Evolutionary conservation across 2,797 vertebrate species (phyloP).

Genomic region (Cryptoprocta ferox): DNA sequence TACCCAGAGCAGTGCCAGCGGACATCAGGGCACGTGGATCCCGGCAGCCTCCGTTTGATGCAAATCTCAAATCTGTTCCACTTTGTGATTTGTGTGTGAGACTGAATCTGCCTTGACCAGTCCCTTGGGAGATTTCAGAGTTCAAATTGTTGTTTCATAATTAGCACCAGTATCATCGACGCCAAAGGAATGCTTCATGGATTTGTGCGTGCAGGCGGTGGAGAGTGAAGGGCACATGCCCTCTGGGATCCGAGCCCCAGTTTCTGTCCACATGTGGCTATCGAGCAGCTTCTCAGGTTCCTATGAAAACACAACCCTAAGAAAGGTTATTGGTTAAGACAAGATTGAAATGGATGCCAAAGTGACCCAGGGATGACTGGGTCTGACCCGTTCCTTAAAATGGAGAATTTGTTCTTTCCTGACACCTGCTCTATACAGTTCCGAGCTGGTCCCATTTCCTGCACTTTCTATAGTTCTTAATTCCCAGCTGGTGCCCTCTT

Average conservation of each 20-base stretch:
- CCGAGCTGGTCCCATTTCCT: neutral
- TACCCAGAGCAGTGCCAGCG: neutral
- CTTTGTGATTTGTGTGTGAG: slow-evolving; percentile 66
- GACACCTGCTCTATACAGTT: neutral
- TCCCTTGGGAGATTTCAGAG: slow-evolving; percentile 50
- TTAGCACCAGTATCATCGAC: slow-evolving; percentile 50
- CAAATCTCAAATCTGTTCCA: neutral
- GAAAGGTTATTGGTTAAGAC: slow-evolving; percentile 15
- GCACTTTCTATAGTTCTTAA: neutral
- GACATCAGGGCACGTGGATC: neutral
- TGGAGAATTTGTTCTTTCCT: neutral
- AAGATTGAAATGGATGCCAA: slow-evolving; percentile 6
- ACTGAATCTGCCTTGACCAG: slow-evolving; percentile 34
- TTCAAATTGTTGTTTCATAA: slow-evolving; percentile 70
- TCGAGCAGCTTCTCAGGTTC: neutral
- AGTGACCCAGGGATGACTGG: neutral
- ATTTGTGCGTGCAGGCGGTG: neutral
- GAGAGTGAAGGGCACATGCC: neutral
- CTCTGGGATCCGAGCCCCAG: neutral
- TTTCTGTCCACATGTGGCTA: rapidly evolving
- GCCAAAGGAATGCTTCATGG: neutral
- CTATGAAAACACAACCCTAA: neutral
- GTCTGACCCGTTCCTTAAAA: neutral
- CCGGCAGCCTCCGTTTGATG: neutral
- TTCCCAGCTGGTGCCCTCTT: neutral